Evolutionary conservation across 2,888 invertebrate genomes (phyloP), one percentile per base, ranked within the genome.

Genomic region (Trachelus stipa): DNA sequence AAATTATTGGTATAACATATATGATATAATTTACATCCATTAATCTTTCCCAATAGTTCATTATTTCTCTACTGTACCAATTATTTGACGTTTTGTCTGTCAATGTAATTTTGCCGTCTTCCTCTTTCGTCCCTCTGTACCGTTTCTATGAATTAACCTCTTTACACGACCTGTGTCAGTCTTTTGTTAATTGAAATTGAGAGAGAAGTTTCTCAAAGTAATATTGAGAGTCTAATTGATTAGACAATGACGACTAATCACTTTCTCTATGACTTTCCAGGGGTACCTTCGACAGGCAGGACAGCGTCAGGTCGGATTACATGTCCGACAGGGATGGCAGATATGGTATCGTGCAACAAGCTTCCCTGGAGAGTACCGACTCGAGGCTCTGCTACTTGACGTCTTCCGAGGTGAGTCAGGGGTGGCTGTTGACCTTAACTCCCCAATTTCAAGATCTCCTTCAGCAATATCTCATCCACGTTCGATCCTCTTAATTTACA

Each of bases 351-450:
- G 97, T 97, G 86, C 97, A 98, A 92, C 98, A 98, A 92, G 97
- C 97, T 73, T 98, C 98, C 76, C 95, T 98, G 83, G 98, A 98
- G 91, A 98, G 98, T 93, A 97, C 98, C 12, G 98, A 98, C 93
- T 98, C 98, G 84, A 94, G 97, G 87, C 95, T 98, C 87, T 98
- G 98, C 93, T 98, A 98, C 93, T 94, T 98, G 91, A 98, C 98
- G 84, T 98, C 98, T 74, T 98, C 98, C 84, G 98, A 98, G 97
- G 98, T 98, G 93, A 95, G 97, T 94, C 78, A 77, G 76, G 74
- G 86, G 85, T 87, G 82, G 81, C 81, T 83, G 82, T 88, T 88
- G 85, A 87, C 87, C 87, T 88, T 87, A 86, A 88, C 87, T 77
- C 75, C 73, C 79, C 81, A 81, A 85, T 87, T 85, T 85, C 85